Evolutionary conservation across 2,888 invertebrate genomes (phyloP), one percentile per base, ranked within the genome.

Genomic region (Copidosoma aretas): DNA sequence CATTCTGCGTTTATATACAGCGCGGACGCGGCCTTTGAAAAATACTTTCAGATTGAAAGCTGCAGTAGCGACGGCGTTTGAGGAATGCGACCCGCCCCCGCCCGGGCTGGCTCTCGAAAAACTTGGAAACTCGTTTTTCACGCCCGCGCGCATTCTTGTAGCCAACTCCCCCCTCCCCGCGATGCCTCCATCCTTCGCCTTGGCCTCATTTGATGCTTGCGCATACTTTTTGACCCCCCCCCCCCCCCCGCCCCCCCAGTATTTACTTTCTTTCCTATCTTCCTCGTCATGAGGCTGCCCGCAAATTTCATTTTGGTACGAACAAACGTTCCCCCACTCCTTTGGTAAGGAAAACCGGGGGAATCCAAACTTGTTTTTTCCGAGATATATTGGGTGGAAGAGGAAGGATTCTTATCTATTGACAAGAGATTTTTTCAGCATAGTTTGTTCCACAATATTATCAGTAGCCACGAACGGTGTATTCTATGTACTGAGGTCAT

Each of bases 91-190:
- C 58, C 53, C 49, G 41, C 49, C 49, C 46, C 54, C 58, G 10
- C 2, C 22, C n/a, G 4, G 19, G 3, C 22, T 19, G 10, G 3
- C 22, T 52, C 52, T 14, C 21, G 56, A 54, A 58, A 68, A 68
- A 65, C 66, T 70, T 66, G 49, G 19, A 58, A 65, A 58, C 58
- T 54, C 39, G 39, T 58, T 59, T 62, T 64, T 68, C 61, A 21
- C 22, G 17, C 52, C 19, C 12, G 22, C n/a, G 17, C 41, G 46
- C 49, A 68, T 68, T 57, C 57, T 43, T 41, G 25, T 17, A 17
- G 15, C 19, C 41, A 60, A 60, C 56, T 60, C 51, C 60, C 43
- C 17, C 41, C 41, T 25, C 39, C 19, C 24, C 8, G 24, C 17
- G 24, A 8, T 60, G 32, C 49, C 19, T 46, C 46, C 59, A 10